Base-by-base conservation (phyloP, 1,140 invertebrate genomes). In the Conopomorpha cramerella region DNA sequence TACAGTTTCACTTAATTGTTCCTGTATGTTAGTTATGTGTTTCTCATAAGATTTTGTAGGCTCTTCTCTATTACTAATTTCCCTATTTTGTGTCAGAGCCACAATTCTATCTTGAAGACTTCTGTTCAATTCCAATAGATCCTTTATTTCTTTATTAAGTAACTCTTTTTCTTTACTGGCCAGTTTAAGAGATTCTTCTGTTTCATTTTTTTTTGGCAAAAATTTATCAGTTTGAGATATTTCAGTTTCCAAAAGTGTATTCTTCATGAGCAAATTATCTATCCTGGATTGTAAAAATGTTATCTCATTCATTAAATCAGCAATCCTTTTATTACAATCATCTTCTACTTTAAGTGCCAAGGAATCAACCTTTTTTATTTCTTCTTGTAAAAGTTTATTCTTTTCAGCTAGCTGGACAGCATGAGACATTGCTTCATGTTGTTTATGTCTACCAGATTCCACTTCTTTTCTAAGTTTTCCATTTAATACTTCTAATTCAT, bases 391-490 rank as follows among this genome's bases (percentile, higher is more conserved):
- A 34, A 66, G 55, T 57, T 82, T 82, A 51, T 88, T 88, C 54
- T 84, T 77, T 48, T 88, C 82, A 12, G 85, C 86, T 44, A 88
- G 76, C 58, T 80, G 79, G 30, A 88, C 60, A 16, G 86, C 86
- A 51, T 85, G 66, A 13, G 82, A 63, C 86, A 88, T 88, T 8
- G 86, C 87, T 58, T 88, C 86, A 60, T 88, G 87, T 58, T 88
- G 86, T 50, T 86, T 87, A 39, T 79, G 73, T 38, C 87, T 49
- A 16, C 54, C 54, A 36, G 30, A 59, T 36, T 82, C 81, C 8
- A 85, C 45, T 56, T 85, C 81, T 31, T 77, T 76, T 49, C 85
- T 83, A 10, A 86, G 54, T 38, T 79, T 55, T 4, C 65, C 55
- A 57, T 84, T 86, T 8, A 62, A 43, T 66, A 61, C 46, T 80